Evolutionary conservation across 2,113 vertebrate species (phyloP), one percentile per base, ranked within the genome.

Genomic region (Copsychus sechellarum): DNA sequence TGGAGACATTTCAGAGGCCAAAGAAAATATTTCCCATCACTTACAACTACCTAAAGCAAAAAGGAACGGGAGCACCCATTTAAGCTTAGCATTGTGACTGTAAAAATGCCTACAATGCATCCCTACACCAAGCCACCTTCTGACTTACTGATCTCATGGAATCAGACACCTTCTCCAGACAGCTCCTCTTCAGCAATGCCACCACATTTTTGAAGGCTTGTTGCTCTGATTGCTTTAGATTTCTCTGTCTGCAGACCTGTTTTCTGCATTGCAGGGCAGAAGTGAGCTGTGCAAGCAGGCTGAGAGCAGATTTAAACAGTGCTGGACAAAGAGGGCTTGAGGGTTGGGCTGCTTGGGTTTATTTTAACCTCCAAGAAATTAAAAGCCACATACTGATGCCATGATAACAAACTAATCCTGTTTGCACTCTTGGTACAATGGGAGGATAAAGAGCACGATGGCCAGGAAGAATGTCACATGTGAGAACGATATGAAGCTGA

Each of bases 11-110:
- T 81, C 61, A 84, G 82, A 83, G 22, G 96, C 96, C 95, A 97
- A 93, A 94, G 48, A 94, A 96, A 96, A 96, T 93, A 96, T 88
- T 78, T 93, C 56, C 76, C 61, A 45, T 83, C 84, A 34, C 25
- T 96, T 86, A 36, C 36, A 86, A 92, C 51, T 12, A 92, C 38
- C 71, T 51, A 65, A 82, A 80, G 0, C 67, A 88, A 54, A 91
- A 78, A 70, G 38, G 43, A 78, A 81, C 0, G 8, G 74, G 51
- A 86, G 53, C 65, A 64, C 25, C 31, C 78, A 67, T 64, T 33
- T 31, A 69, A 84, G 53, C 38, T 47, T 28, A 89, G 58, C 29
- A 31, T 43, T 73, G 58, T 28, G 33, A 34, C 1, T 40, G 31
- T 33, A 54, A 62, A 88, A 65, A 60, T 11, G 15, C 2, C 1